Base-by-base conservation (phyloP, 64 coral and sea anemone genomes). In the Dendronephthya gigantea region DNA sequence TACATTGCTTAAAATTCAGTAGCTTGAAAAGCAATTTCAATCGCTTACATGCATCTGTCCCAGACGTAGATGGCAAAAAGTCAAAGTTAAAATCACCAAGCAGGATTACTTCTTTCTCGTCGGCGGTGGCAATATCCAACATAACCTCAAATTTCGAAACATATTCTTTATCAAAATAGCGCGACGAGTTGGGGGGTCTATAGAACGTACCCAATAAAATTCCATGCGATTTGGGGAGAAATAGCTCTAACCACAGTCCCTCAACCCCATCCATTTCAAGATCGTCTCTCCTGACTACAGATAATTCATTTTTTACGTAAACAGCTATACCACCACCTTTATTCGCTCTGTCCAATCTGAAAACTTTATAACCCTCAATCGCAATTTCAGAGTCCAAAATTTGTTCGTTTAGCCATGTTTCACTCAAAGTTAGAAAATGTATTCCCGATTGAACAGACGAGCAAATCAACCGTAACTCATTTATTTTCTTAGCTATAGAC, bases 171-270 rank as follows among this genome's bases (percentile, higher is more conserved):
- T 86, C 84, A 39, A 66, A 32, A 68, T 39, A 86, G 39, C 48
- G 49, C 36, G 85, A 86, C 2, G 85, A 70, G 68, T 68, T 23
- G 37, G n/a, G 17, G n/a, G 86, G 68, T 66, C 84, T 86, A 29
- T 86, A 86, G 39, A 86, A 86, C 19, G 56, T 86, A 39, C 85
- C 85, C 3, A 86, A 39, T 16, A 86, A 68, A 86, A 86, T 31
- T 45, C 85, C 59, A 25, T 25, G 35, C n/a, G 59, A 72, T 68
- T 86, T 86, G 34, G 84, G 85, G 1, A 59, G 28, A 36, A 72
- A 34, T 68, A 86, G 39, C 45, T 86, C 85, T 11, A 86, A 39
- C 85, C 59, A 86, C 45, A 86, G 39, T 4, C 85, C 62, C n/a
- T 86, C 62, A 38, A 86, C 62, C 30, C 58, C 55, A 8, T 39